Percentiles rank a stretch among this genome's conserved stretches.
These are phyloP conservation scores for Cydia amplana DNA, from an alignment of 1,140 invertebrate genomes.

Conservation along the genomic window DNA sequence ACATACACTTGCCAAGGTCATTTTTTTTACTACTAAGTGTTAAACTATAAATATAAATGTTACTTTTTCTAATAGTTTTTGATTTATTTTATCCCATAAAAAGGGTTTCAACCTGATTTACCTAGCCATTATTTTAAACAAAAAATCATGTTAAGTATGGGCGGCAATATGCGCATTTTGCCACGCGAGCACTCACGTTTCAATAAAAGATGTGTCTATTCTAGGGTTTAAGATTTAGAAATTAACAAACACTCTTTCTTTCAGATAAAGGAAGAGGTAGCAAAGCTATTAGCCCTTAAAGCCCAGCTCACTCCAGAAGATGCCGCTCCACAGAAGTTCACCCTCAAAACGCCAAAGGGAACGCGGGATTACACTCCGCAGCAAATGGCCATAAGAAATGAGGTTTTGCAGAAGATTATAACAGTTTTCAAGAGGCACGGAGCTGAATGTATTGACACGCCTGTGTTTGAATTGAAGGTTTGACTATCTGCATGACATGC, in stretches of 20 bases:
- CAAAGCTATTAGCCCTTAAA: slow-evolving; percentile 90
- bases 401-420: slow-evolving; percentile 94
- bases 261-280: slow-evolving; percentile 85
- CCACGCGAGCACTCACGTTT: too few relatives aligned
- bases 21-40: too few relatives aligned
- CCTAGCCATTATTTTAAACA: too few relatives aligned
- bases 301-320: slow-evolving; percentile 83
- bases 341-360: slow-evolving; percentile 96
- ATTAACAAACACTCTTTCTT: neutral
- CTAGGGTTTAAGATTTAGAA: neutral
- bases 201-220: too few relatives aligned
- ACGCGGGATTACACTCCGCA: slow-evolving; percentile 96
- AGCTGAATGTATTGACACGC: slow-evolving; percentile 99
- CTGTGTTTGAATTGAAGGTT: slow-evolving; percentile 99
- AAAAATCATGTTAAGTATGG: too few relatives aligned
- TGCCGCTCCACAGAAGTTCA: slow-evolving; percentile 85
- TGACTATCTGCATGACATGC: too few relatives aligned
- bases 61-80: too few relatives aligned
- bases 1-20: too few relatives aligned
- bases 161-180: too few relatives aligned
- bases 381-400: slow-evolving; percentile 95
- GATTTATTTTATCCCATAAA: too few relatives aligned
- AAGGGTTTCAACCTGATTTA: too few relatives aligned
- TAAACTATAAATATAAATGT: too few relatives aligned
- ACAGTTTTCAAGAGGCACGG: slow-evolving; percentile 97